These are phyloP conservation scores for Zoroaster sp. DNA, from an alignment of 53 echinoderm and acorn worm genomes.

Conservation along the genomic window DNA sequence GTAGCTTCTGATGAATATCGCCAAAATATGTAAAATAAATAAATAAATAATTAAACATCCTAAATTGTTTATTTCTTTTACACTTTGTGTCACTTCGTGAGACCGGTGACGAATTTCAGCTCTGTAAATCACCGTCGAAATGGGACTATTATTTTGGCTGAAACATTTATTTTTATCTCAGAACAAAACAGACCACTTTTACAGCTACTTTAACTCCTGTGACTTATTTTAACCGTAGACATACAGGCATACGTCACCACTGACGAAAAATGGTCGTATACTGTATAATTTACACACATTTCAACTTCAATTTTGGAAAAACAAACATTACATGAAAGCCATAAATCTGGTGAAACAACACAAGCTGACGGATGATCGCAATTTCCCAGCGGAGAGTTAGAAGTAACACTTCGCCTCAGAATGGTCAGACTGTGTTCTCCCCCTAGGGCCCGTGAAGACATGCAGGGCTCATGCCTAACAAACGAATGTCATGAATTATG, in stretches of 20 bases:
- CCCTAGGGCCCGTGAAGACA: not conserved
- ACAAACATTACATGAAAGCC: conserved; percentile 21
- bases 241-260: not conserved
- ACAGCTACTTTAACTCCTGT: too few relatives aligned
- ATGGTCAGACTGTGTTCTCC: not conserved
- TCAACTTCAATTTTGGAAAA: not conserved
- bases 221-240: too few relatives aligned
- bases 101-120: too few relatives aligned
- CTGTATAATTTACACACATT: not conserved
- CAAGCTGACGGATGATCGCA: not conserved
- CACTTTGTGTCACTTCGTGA: too few relatives aligned
- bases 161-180: too few relatives aligned
- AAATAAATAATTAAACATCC: too few relatives aligned
- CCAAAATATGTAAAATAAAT: too few relatives aligned
- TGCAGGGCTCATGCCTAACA: conserved; percentile 1
- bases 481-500: not conserved
- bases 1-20: too few relatives aligned
- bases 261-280: not conserved
- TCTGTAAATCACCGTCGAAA: too few relatives aligned
- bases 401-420: conserved; percentile 27
- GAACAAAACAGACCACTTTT: too few relatives aligned
- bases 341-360: not conserved
- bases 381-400: not conserved
- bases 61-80: too few relatives aligned
- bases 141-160: too few relatives aligned